phyloP scores from a whole-genome alignment of 2,113 vertebrate species.

The Cyphomyrus discorhynchus region DNA sequence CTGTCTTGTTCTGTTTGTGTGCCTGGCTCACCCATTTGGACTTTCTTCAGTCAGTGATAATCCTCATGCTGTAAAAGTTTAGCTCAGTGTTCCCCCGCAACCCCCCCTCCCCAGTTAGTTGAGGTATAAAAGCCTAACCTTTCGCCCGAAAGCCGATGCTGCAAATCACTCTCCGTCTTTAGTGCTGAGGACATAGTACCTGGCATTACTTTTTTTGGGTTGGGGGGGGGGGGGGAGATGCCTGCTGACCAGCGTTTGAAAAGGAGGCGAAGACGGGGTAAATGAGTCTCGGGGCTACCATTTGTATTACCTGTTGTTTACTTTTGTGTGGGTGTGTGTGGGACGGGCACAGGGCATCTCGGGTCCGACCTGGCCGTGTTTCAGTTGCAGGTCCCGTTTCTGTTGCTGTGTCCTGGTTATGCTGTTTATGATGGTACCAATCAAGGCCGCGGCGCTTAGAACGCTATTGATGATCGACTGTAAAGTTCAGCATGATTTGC shows the following conservation, averaged over 20 bases:
- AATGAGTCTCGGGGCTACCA: background rate
- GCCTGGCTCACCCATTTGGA: background rate
- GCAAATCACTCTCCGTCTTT: background rate
- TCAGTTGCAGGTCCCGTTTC: background rate
- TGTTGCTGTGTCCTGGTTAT: background rate
- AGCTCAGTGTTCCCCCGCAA: background rate
- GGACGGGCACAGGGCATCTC: background rate
- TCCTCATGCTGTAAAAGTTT: conserved; percentile 1
- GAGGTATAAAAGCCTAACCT: background rate
- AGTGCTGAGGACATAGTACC: background rate
- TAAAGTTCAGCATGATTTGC: background rate
- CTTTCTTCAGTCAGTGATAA: background rate
- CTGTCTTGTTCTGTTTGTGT: background rate
- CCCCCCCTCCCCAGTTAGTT: background rate
- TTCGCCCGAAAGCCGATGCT: no score
- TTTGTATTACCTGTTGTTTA: background rate
- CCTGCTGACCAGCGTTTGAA: background rate
- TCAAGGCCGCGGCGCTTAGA: background rate
- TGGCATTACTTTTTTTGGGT: background rate
- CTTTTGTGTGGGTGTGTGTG: background rate
- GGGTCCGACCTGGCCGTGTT: background rate
- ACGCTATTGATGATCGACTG: background rate
- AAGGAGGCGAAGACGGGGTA: conserved; percentile 2
- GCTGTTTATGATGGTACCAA: background rate
- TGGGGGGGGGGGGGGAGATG: background rate